These are phyloP conservation scores for Acyrthosiphon pisum DNA, from an alignment of 1,140 invertebrate species.

Conservation along the genomic window DNA sequence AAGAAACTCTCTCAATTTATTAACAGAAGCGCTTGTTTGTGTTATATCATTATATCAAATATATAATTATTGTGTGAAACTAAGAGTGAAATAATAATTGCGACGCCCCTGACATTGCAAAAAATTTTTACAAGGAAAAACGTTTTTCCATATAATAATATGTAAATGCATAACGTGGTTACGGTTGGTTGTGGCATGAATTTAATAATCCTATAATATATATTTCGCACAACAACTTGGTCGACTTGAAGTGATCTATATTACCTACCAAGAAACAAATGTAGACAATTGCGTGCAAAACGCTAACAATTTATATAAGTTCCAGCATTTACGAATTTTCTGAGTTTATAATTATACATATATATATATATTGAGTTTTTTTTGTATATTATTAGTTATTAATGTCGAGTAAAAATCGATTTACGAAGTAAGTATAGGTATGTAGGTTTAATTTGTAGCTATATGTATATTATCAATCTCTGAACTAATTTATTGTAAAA, in stretches of 20 bases:
- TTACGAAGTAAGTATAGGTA: too few relatives aligned
- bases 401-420: neutral
- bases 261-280: neutral
- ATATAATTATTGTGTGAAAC: neutral
- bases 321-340: neutral
- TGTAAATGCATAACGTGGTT: neutral
- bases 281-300: neutral
- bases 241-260: neutral
- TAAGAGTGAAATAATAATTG: conserved; percentile 32
- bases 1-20: neutral
- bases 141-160: neutral
- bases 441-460: neutral
- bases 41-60: neutral
- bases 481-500: neutral
- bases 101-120: conserved; percentile 4
- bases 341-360: neutral
- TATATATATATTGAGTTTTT: too few relatives aligned
- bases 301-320: neutral
- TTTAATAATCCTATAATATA: neutral
- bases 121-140: neutral
- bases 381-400: too few relatives aligned
- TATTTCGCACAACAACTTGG: neutral
- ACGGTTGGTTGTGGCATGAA: neutral
- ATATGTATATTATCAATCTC: neutral
- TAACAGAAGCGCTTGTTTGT: neutral